These are phyloP conservation scores for Drosophila sechellia DNA, from an alignment of 1,140 invertebrate genomes.

Conservation along the genomic window DNA sequence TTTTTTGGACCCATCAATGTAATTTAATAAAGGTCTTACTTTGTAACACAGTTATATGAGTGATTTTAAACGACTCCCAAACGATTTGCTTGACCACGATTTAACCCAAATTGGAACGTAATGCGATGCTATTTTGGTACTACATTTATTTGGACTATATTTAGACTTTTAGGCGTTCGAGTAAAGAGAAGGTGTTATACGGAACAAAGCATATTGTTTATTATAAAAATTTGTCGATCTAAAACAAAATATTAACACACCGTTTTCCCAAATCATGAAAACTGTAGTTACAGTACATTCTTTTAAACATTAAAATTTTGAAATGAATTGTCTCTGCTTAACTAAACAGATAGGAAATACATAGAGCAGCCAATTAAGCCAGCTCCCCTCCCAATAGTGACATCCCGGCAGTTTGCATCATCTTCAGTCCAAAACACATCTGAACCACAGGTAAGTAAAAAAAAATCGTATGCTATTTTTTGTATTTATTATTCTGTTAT, in stretches of 20 bases:
- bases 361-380: conserved; percentile 92
- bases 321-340: not conserved
- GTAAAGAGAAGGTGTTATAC: too few species aligned
- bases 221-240: not conserved
- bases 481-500: conserved; percentile 2
- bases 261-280: not conserved
- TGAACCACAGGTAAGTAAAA: conserved; percentile 20
- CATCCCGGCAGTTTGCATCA: conserved; percentile 85
- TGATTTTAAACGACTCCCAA: too few species aligned
- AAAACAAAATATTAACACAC: not conserved
- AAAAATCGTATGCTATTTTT: not conserved
- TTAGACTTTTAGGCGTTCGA: too few species aligned
- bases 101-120: too few species aligned
- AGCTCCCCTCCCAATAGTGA: conserved; percentile 89
- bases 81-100: too few species aligned
- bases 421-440: conserved; percentile 24
- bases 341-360: conserved; percentile 89
- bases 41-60: too few species aligned
- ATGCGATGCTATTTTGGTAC: too few species aligned
- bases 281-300: too few species aligned
- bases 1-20: too few species aligned
- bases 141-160: too few species aligned
- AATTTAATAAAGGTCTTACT: too few species aligned
- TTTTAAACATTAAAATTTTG: not conserved
- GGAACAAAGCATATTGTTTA: too few species aligned